Base-by-base conservation (phyloP, 2,797 vertebrate genomes). In the Tragelaphus eurycerus region DNA sequence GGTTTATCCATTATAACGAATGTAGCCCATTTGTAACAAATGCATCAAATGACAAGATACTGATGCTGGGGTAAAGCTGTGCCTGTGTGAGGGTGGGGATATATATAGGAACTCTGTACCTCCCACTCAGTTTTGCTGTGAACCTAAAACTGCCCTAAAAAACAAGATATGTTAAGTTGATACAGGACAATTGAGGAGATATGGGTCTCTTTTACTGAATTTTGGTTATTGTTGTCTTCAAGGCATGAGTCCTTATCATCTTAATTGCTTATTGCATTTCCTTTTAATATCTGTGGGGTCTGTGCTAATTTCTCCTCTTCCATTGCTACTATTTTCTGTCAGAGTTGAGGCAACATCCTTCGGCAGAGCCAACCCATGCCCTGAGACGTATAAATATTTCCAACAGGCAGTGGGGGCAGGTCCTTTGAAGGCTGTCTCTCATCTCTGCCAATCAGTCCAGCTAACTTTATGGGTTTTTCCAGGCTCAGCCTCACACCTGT, bases 351-450 rank as follows among this genome's bases (percentile, higher is more conserved):
- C 54, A 55, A 55, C 19, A 9, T 55, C 54, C 54, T 55, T 55
- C 1, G 8, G 8, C 9, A 55, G 54, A 55, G 19, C 54, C 54
- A 55, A 21, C 54, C 54, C 54, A 21, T 55, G 54, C 21, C 54
- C 54, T 55, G 54, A 55, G 19, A 55, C 21, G 21, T 21, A 55
- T 21, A 19, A 55, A 55, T 7, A 55, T 55, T 9, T 55, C 54
- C 54, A 55, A 21, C 19, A 48, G 12, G 48, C 48, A 48, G 48
- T 48, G 48, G 48, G 48, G 48, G 83, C 3, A 50, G 74, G 2
- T 0, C 62, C 38, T 0, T 3, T 31, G 13, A 31, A 17, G n/a
- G 43, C 46, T 25, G 27, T 7, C 31, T 43, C 23, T 52, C 43
- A 2, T 50, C 43, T 38, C 57, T 10, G 57, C 29, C 16, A 31